Percentiles rank a stretch among this genome's conserved stretches.
Conservation (phyloP, 2,888 invertebrate genomes). For the Dioctria rufipes region DNA sequence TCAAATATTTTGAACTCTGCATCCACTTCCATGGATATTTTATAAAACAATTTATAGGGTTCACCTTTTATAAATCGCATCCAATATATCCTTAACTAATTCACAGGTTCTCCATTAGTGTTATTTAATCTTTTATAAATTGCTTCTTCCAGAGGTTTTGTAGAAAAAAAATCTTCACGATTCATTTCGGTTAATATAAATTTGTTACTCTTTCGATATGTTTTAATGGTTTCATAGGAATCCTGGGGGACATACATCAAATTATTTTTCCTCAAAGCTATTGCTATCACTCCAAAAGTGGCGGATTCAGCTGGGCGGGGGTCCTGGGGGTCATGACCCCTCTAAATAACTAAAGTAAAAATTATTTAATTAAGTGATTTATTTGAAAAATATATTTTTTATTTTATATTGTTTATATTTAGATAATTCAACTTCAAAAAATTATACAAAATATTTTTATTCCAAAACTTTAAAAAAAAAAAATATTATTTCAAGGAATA, state of each 20-base stretch:
- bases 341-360: too few relatives aligned
- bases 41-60: slow-evolving; percentile 39
- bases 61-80: slow-evolving; percentile 36
- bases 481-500: too few relatives aligned
- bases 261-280: slow-evolving; percentile 60
- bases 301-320: slow-evolving; percentile 61
- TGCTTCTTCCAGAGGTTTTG: slow-evolving; percentile 54
- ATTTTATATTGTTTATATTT: too few relatives aligned
- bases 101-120: slow-evolving; percentile 35
- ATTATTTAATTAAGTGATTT: too few relatives aligned
- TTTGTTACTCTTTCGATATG: slow-evolving; percentile 55
- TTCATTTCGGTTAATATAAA: slow-evolving; percentile 51
- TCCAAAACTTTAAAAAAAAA: too few relatives aligned
- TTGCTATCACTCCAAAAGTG: slow-evolving; percentile 62
- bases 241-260: slow-evolving; percentile 54
- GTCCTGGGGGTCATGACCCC: too few relatives aligned
- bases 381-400: too few relatives aligned
- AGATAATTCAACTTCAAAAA: too few relatives aligned
- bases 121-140: slow-evolving; percentile 56
- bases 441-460: too few relatives aligned
- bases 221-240: slow-evolving; percentile 57
- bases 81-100: not conserved
- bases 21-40: slow-evolving; percentile 47
- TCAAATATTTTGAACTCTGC: slow-evolving; percentile 53
- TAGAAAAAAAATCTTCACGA: slow-evolving; percentile 49